Conservation (phyloP, 2,888 invertebrate species). For the Tipula unca region DNA sequence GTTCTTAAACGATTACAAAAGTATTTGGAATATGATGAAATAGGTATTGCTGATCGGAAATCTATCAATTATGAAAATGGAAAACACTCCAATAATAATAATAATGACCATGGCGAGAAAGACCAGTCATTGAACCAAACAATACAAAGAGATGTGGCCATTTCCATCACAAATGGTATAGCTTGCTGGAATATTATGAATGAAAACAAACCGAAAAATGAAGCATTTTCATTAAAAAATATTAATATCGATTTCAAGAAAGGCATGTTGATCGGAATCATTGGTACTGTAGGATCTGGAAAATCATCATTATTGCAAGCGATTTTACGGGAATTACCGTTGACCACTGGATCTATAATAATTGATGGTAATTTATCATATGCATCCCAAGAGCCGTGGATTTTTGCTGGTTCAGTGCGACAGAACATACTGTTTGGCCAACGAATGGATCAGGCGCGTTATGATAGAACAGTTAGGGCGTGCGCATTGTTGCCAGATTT, state of each 20-base stretch:
- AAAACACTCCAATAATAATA: no score
- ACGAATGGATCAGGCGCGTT: slow-evolving; percentile 32
- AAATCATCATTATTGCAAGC: slow-evolving; percentile 61
- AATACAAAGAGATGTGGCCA: slow-evolving; percentile 27
- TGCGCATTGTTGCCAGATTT: slow-evolving; percentile 46
- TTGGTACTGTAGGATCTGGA: slow-evolving; percentile 69
- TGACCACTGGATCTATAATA: slow-evolving; percentile 45
- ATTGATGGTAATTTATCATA: slow-evolving; percentile 62
- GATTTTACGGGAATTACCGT: slow-evolving; percentile 62
- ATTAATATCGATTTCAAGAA: slow-evolving; percentile 46
- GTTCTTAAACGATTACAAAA: slow-evolving; percentile 58
- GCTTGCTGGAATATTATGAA: slow-evolving; percentile 42
- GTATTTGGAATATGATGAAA: slow-evolving; percentile 41
- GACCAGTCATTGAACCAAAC: slow-evolving; percentile 22
- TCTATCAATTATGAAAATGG: no score
- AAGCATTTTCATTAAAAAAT: slow-evolving; percentile 42
- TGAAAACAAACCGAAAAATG: slow-evolving; percentile 8
- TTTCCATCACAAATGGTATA: slow-evolving; percentile 32
- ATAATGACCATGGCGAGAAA: no score
- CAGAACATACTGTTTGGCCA: slow-evolving; percentile 78
- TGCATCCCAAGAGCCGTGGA: slow-evolving; percentile 81
- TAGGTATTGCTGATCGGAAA: slow-evolving; percentile 19
- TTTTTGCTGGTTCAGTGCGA: slow-evolving; percentile 64
- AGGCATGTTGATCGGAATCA: slow-evolving; percentile 57
- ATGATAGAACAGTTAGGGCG: slow-evolving; percentile 38